Evolutionary conservation across 1,140 invertebrate genomes (phyloP).

Genomic region (Diploscapter pachys): DNA sequence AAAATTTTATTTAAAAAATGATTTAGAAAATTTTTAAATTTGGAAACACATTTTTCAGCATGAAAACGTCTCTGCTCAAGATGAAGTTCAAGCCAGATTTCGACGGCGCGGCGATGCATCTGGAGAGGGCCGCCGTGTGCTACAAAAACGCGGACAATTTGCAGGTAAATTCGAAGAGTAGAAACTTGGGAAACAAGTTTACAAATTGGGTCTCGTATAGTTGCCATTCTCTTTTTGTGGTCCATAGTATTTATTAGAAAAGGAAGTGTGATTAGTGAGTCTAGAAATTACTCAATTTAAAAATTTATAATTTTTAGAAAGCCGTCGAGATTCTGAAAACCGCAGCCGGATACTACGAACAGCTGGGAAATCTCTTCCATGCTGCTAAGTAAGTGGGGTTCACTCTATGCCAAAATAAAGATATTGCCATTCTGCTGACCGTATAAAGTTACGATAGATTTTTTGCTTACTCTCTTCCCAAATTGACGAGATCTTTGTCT

Average conservation of each 20-base stretch:
- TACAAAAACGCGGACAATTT: slow-evolving; percentile 29
- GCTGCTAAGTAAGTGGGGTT: slow-evolving; percentile 73
- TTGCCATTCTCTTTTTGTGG: background rate
- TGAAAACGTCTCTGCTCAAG: slow-evolving; percentile 41
- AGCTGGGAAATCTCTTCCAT: slow-evolving; percentile 79
- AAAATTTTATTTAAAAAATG: background rate
- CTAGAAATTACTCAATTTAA: background rate
- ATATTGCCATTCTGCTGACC: too few relatives aligned
- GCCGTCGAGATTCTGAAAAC: slow-evolving; percentile 22
- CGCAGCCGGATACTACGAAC: slow-evolving; percentile 79
- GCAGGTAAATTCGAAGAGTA: too few relatives aligned
- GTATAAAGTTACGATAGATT: background rate
- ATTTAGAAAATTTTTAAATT: background rate
- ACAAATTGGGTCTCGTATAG: background rate
- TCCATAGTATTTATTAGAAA: background rate
- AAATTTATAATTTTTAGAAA: slow-evolving; percentile 7
- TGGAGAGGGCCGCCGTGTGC: slow-evolving; percentile 37
- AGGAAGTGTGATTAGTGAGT: background rate
- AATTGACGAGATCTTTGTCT: background rate
- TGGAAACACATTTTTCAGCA: slow-evolving; percentile 28
- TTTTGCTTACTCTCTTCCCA: background rate
- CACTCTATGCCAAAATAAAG: too few relatives aligned
- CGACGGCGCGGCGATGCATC: slow-evolving; percentile 32
- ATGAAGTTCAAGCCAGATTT: slow-evolving; percentile 42
- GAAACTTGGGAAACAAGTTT: too few relatives aligned